Base-by-base conservation (phyloP, 1,140 invertebrate species). In the Gerris buenoi region DNA sequence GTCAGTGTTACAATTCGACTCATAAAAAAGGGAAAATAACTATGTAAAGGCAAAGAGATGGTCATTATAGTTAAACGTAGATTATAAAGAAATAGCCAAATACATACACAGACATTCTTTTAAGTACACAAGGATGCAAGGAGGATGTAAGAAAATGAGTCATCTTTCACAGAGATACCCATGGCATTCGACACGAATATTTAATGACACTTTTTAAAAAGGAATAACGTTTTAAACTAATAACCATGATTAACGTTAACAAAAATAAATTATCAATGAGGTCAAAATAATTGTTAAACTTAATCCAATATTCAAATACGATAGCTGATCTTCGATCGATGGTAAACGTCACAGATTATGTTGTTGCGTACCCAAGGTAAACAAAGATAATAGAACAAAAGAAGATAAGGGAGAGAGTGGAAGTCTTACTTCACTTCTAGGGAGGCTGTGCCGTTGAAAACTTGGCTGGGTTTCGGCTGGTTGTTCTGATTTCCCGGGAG, bases 401-500 rank as follows among this genome's bases (percentile, higher is more conserved):
- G 33, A 46, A 10, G 18, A 46, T 46, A 46, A 46, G 18, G 18
- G 33, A 60, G 23, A 22, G 5, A 60, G 23, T 5, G 58, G 58
- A 5, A 60, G 23, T 25, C 58, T 60, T 60, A 60, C 58, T 60
- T 15, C 15, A 60, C 58, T 60, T 60, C 58, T 5, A 60, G 58
- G 23, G 58, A 60, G 23, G 58, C 15, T 60, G 58, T 22, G 33
- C 33, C 33, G 22, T 60, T 60, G 23, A 22, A 22, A 60, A 56
- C 46, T 60, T 60, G 58, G 23, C 58, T 60, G 58, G 58, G 15
- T 25, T 60, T 60, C 23, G 23, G 23, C 23, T 60, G 58, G 23
- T 60, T 60, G 22, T 22, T 60, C 23, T 60, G 58, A 60, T 60
- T 60, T 60, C 58, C 58, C 23, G 58, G 58, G 58, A 60, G 58